These are phyloP conservation scores for Tethya wilhelma DNA, from an alignment of 37 sponge, comb jelly and placozoan genomes.

Conservation along the genomic window DNA sequence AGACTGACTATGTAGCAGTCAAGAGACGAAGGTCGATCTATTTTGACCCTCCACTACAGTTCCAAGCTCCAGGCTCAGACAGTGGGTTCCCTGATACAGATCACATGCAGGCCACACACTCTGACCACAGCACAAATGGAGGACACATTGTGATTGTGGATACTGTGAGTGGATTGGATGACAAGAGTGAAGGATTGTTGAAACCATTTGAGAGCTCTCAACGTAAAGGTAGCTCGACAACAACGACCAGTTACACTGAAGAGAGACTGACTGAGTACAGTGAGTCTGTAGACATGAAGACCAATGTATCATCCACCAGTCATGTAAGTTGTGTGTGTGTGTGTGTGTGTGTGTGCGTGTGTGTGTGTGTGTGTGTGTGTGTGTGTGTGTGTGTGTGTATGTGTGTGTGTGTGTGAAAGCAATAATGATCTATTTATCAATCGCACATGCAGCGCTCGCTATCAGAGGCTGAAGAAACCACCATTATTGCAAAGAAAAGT, in stretches of 20 bases:
- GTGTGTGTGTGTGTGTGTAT: slow-evolving; percentile 5
- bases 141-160: not conserved
- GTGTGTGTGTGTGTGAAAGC: no score
- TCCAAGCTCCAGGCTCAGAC: not conserved
- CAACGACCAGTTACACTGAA: slow-evolving; percentile 2
- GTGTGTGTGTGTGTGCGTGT: not conserved
- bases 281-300: slow-evolving; percentile 23
- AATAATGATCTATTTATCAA: no score
- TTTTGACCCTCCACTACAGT: not conserved
- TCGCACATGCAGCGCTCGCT: no score
- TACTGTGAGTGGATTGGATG: no score
- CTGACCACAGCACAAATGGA: not conserved
- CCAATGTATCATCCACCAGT: slow-evolving; percentile 10
- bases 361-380: not conserved
- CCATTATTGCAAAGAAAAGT: no score
- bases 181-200: not conserved
- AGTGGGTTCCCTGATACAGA: not conserved
- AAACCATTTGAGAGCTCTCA: not conserved
- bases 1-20: no score
- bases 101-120: no score
- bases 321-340: slow-evolving; percentile 3
- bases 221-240: not conserved
- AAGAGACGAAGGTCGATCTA: not conserved
- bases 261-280: slow-evolving; percentile 23
- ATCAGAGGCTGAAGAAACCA: no score